phyloP scores from a whole-genome alignment of 2,113 vertebrate species.

The Scartelaos histophorus region DNA sequence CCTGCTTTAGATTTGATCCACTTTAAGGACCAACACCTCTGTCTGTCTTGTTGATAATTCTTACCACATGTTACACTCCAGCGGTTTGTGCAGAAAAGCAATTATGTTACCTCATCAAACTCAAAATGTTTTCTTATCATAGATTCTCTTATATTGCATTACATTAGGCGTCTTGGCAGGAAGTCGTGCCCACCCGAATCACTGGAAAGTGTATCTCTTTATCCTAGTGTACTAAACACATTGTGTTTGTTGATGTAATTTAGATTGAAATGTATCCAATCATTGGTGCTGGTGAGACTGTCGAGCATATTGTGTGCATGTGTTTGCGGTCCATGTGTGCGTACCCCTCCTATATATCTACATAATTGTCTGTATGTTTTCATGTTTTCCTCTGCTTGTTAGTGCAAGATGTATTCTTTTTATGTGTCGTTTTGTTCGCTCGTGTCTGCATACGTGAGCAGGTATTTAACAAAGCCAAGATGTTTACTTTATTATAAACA shows the following conservation, averaged over 20 bases:
- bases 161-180: slow-evolving; percentile 48
- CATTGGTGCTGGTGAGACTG: slow-evolving; percentile 25
- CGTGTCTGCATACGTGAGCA: slow-evolving; percentile 28
- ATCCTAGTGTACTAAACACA: slow-evolving; percentile 27
- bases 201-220: slow-evolving; percentile 34
- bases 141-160: slow-evolving; percentile 52
- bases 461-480: slow-evolving; percentile 78
- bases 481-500: slow-evolving; percentile 77
- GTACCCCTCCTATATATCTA: slow-evolving; percentile 7
- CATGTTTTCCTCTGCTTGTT: slow-evolving; percentile 50
- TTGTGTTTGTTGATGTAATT: slow-evolving; percentile 50
- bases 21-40: slow-evolving; percentile 76
- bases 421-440: slow-evolving; percentile 38
- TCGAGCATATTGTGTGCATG: slow-evolving; percentile 39
- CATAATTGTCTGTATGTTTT: slow-evolving; percentile 46
- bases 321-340: slow-evolving; percentile 41
- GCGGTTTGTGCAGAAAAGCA: slow-evolving; percentile 69
- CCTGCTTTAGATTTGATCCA: slow-evolving; percentile 71
- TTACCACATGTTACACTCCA: slow-evolving; percentile 77
- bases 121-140: slow-evolving; percentile 73
- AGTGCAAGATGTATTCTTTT: slow-evolving; percentile 37
- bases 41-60: slow-evolving; percentile 77
- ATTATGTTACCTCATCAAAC: slow-evolving; percentile 80
- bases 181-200: slow-evolving; percentile 56
- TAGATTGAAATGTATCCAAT: slow-evolving; percentile 47